Evolutionary conservation across 2,888 invertebrate genomes (phyloP).

Genomic region (Invenusta paracnida): DNA sequence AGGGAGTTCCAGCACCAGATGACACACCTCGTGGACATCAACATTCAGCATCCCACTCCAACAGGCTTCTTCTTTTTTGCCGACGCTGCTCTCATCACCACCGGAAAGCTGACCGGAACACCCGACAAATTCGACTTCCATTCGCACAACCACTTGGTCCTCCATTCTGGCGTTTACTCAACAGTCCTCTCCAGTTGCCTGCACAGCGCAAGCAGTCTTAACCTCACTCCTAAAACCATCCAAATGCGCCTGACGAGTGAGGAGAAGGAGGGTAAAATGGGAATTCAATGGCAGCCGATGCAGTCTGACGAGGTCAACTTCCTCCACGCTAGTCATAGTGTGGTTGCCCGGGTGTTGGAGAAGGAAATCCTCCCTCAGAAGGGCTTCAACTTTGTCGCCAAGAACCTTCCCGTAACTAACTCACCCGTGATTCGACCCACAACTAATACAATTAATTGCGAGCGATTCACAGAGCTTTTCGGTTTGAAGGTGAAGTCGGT

Average conservation of each 20-base stretch:
- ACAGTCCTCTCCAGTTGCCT: neutral
- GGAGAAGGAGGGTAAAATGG: neutral
- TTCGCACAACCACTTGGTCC: slow-evolving; percentile 5
- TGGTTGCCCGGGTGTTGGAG: neutral
- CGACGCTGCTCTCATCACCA: neutral
- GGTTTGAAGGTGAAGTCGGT: neutral
- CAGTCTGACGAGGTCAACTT: neutral
- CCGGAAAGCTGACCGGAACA: neutral
- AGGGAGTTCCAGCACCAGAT: neutral
- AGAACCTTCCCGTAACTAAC: neutral
- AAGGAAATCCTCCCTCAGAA: neutral
- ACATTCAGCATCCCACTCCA: neutral
- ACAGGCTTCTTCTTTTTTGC: neutral
- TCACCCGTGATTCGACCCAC: neutral
- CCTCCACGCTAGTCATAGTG: neutral
- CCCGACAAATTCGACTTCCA: neutral
- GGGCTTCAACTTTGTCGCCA: neutral
- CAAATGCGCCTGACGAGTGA: neutral
- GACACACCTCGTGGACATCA: neutral
- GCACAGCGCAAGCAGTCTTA: neutral
- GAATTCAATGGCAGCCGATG: neutral
- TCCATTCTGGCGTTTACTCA: neutral
- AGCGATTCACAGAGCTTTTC: neutral
- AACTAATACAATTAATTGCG: neutral
- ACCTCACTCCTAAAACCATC: neutral